Evolutionary conservation across 1,140 invertebrate genomes (phyloP).

Genomic region (Heliconius eleuchia): DNA sequence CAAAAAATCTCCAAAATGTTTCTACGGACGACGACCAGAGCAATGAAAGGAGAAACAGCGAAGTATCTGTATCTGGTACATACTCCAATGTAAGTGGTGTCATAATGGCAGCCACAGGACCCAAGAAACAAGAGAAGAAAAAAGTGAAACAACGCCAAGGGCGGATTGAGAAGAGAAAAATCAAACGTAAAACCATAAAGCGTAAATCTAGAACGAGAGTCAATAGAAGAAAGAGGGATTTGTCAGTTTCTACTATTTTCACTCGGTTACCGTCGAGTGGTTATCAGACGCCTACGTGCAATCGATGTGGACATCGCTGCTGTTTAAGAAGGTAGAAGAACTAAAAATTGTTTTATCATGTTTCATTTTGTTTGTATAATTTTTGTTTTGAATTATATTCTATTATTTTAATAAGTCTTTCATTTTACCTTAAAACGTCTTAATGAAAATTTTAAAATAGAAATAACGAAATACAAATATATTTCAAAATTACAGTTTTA

Average conservation of each 20-base stretch:
- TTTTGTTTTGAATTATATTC: slow-evolving; percentile 35
- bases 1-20: slow-evolving; percentile 43
- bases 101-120: slow-evolving; percentile 31
- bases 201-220: slow-evolving; percentile 33
- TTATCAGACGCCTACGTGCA: slow-evolving; percentile 40
- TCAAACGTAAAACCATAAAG: slow-evolving; percentile 32
- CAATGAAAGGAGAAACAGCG: slow-evolving; percentile 40
- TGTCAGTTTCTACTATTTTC: slow-evolving; percentile 55
- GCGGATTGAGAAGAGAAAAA: slow-evolving; percentile 31
- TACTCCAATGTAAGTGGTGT: slow-evolving; percentile 43
- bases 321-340: slow-evolving; percentile 59
- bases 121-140: slow-evolving; percentile 32
- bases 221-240: slow-evolving; percentile 36
- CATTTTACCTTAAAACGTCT: neutral
- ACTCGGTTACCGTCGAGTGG: slow-evolving; percentile 44
- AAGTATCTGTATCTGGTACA: slow-evolving; percentile 40
- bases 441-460: neutral
- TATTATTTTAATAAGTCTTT: slow-evolving; percentile 19
- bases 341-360: slow-evolving; percentile 21
- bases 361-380: slow-evolving; percentile 23
- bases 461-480: neutral
- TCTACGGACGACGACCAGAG: slow-evolving; percentile 40
- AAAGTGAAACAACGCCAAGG: slow-evolving; percentile 8
- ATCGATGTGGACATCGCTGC: slow-evolving; percentile 58
- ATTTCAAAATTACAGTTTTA: neutral